Percentiles rank a stretch among this genome's conserved stretches.
Conservation (phyloP, 2,888 invertebrate species). For the Ceratothoa steindachneri region DNA sequence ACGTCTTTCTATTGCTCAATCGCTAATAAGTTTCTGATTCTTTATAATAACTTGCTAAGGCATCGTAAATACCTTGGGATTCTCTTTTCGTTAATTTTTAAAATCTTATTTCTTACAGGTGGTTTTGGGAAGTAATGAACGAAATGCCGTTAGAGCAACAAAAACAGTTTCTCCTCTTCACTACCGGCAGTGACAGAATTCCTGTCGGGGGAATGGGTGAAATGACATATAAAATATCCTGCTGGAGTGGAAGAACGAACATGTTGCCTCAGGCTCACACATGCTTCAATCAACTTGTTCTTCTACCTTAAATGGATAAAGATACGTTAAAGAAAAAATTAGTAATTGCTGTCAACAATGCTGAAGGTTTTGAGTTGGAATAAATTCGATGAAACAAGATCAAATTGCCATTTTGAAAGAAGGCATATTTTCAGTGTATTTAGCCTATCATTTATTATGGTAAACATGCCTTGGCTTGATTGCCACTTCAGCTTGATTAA, state of each 20-base stretch:
- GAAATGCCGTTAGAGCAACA: conserved; percentile 57
- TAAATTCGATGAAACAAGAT: too few species aligned
- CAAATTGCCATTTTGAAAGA: too few species aligned
- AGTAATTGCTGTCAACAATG: conserved; percentile 60
- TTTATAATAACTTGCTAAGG: too few species aligned
- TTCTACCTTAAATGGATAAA: conserved; percentile 60
- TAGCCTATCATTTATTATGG: too few species aligned
- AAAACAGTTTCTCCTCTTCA: conserved; percentile 60
- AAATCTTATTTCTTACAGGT: conserved; percentile 53
- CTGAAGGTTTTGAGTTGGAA: conserved; percentile 63
- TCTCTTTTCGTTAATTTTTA: too few species aligned
- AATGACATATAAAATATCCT: conserved; percentile 62
- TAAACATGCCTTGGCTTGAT: too few species aligned
- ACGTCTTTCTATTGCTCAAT: too few species aligned
- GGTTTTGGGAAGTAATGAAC: conserved; percentile 61
- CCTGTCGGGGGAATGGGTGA: conserved; percentile 63
- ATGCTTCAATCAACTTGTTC: conserved; percentile 63
- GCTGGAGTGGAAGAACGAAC: conserved; percentile 40
- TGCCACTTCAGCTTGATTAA: too few species aligned
- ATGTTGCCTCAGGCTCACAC: conserved; percentile 62
- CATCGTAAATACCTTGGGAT: too few species aligned
- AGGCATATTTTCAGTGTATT: too few species aligned
- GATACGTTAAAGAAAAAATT: conserved; percentile 58
- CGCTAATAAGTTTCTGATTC: too few species aligned
- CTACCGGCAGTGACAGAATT: conserved; percentile 62